phyloP scores from a whole-genome alignment of 2,113 vertebrate species.

The Plestiodon gilberti region DNA sequence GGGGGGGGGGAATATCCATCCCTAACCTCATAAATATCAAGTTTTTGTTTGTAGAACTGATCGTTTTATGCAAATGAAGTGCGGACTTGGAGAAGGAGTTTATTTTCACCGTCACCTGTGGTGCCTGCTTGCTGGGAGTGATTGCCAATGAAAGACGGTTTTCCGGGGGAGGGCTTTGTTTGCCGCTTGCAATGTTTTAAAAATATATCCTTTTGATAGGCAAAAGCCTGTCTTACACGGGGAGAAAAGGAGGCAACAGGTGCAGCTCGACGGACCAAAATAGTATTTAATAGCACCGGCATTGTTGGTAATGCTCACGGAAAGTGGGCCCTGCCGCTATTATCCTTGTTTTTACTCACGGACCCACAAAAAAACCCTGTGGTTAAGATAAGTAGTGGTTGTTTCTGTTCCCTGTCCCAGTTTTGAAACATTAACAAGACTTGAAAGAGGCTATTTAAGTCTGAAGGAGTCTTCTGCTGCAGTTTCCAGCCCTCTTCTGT shows the following conservation, averaged over 20 bases:
- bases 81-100: constrained; percentile 40
- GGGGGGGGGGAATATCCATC: neutral
- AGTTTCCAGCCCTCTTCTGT: neutral
- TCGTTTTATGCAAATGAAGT: constrained; percentile 44
- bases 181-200: constrained; percentile 50
- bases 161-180: constrained; percentile 40
- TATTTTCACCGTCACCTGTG: constrained; percentile 60
- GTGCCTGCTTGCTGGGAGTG: constrained; percentile 31
- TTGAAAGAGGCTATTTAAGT: neutral
- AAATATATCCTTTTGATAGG: constrained; percentile 37
- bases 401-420: neutral
- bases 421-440: neutral
- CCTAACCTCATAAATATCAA: neutral
- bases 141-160: constrained; percentile 41
- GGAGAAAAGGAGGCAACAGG: constrained; percentile 10
- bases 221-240: constrained; percentile 8
- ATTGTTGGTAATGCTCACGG: neutral
- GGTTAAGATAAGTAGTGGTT: neutral
- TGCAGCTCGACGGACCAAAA: constrained; percentile 33
- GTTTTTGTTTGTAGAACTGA: constrained; percentile 18
- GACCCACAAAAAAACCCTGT: neutral
- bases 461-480: neutral
- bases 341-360: neutral
- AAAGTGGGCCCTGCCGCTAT: neutral
- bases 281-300: neutral